Percentiles rank a stretch among this genome's conserved stretches.
These are phyloP conservation scores for Zeuzera pyrina DNA, from an alignment of 2,888 invertebrate species.

Conservation along the genomic window DNA sequence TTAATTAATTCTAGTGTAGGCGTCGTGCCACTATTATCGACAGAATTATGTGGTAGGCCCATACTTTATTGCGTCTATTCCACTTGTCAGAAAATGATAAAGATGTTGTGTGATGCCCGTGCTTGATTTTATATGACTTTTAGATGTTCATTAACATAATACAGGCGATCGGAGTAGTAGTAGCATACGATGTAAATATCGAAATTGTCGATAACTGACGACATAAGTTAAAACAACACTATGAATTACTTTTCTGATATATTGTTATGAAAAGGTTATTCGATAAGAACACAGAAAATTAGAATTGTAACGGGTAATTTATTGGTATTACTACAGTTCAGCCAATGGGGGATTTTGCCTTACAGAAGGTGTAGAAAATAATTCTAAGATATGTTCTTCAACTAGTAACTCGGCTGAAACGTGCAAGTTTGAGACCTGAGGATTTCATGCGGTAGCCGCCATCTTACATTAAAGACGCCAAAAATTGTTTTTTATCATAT, in stretches of 20 bases:
- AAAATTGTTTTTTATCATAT: no score
- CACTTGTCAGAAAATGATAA: conserved; percentile 50
- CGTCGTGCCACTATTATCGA: conserved; percentile 59
- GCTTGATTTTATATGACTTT: conserved; percentile 31
- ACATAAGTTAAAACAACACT: background rate
- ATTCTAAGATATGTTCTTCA: no score
- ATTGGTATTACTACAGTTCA: no score
- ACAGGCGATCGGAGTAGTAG: conserved; percentile 3
- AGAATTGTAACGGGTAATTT: no score
- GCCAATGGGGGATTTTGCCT: no score
- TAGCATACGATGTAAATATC: background rate
- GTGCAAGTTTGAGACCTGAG: no score
- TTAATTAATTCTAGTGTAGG: conserved; percentile 69
- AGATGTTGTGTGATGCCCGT: conserved; percentile 36
- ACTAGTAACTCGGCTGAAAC: no score
- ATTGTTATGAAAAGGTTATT: background rate
- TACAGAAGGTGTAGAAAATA: no score
- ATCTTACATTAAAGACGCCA: no score
- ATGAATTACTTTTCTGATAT: background rate
- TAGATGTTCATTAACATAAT: conserved; percentile 26
- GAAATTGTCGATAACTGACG: background rate
- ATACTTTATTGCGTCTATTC: conserved; percentile 53
- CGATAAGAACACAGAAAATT: no score
- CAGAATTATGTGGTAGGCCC: conserved; percentile 63
- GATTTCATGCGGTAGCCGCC: no score